phyloP scores from a whole-genome alignment of 1,140 invertebrate species.

The Trichonephila clavipes region DNA sequence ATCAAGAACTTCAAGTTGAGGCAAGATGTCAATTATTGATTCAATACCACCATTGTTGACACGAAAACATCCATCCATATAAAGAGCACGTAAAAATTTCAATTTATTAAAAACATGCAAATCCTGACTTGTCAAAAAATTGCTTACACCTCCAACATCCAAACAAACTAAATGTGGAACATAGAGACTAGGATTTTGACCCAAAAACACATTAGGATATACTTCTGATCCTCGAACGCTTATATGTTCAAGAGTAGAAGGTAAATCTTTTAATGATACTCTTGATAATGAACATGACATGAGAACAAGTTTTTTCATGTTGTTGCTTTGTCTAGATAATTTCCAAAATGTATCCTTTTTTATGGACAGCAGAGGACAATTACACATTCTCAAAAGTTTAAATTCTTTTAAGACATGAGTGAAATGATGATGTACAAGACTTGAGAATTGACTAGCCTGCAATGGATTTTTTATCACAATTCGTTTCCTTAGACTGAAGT shows the following conservation, averaged over 20 bases:
- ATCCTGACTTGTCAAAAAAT: constrained; percentile 62
- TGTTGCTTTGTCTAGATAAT: background rate
- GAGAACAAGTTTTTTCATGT: constrained; percentile 44
- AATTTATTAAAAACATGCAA: constrained; percentile 19
- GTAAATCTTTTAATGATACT: constrained; percentile 43
- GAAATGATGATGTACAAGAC: constrained; percentile 29
- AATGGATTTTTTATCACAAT: constrained; percentile 33
- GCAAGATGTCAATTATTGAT: constrained; percentile 40
- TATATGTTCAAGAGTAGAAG: constrained; percentile 26
- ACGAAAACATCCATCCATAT: constrained; percentile 48
- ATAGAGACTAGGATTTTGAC: background rate
- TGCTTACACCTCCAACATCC: constrained; percentile 49
- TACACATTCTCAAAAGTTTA: background rate
- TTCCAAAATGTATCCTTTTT: background rate
- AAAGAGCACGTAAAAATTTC: constrained; percentile 28
- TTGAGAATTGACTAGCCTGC: background rate
- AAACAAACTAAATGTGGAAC: constrained; percentile 51
- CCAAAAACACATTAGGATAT: constrained; percentile 35
- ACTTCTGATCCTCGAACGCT: constrained; percentile 54
- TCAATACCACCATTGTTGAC: constrained; percentile 71
- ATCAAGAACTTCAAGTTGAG: constrained; percentile 61
- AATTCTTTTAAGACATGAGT: constrained; percentile 41
- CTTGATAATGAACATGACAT: constrained; percentile 20
- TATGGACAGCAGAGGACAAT: background rate
- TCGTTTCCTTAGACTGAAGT: constrained; percentile 32